phyloP scores from a whole-genome alignment of 2,113 vertebrate genomes.

The Lasiurus cinereus region DNA sequence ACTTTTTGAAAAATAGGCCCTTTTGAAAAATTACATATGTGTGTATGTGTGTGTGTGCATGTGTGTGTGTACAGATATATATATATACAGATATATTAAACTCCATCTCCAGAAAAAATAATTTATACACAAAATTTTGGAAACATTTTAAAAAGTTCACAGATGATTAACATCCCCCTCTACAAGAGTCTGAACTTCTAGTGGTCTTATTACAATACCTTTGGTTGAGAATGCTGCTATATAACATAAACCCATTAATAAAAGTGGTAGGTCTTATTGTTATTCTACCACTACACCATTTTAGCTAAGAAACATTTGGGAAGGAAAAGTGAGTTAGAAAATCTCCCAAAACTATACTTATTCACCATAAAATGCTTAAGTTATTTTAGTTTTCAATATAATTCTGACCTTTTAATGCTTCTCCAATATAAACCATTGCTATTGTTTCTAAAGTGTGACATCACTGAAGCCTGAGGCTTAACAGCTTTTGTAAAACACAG shows the following conservation, averaged over 20 bases:
- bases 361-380: conserved; percentile 24
- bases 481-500: conserved; percentile 53
- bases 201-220: neutral
- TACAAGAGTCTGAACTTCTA: neutral
- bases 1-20: neutral
- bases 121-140: neutral
- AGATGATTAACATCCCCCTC: neutral
- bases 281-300: neutral
- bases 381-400: conserved; percentile 25
- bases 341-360: conserved; percentile 43
- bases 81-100: neutral
- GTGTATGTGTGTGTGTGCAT: no score
- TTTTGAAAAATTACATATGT: neutral
- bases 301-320: conserved; percentile 53
- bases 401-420: conserved; percentile 64
- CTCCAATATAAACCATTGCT: conserved; percentile 35
- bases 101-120: neutral
- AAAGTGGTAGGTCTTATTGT: conserved; percentile 3
- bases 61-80: no score
- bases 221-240: neutral
- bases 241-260: conserved; percentile 12
- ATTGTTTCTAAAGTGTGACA: conserved; percentile 63
- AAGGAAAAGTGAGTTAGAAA: conserved; percentile 64
- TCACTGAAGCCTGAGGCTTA: conserved; percentile 69
- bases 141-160: neutral